A percentile compares a stretch with the other conserved stretches of the same genome.
Evolutionary conservation across 2,797 vertebrate genomes (phyloP).

Genomic region (Sphenodon punctatus): DNA sequence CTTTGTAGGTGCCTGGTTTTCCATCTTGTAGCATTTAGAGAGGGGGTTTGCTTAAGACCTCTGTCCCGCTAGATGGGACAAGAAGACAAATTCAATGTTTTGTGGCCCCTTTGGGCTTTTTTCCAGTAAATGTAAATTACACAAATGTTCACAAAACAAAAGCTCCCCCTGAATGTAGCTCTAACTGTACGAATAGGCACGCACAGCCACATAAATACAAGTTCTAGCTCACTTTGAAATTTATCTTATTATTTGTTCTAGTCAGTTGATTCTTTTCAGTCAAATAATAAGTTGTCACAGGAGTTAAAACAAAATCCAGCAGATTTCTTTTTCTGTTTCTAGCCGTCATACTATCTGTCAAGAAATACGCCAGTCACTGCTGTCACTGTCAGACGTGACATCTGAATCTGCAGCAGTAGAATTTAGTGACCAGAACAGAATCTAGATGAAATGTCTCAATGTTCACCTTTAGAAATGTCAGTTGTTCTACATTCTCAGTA

Average conservation of each 20-base stretch:
- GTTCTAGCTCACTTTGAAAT: neutral
- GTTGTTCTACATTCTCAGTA: neutral
- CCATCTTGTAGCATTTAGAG: neutral
- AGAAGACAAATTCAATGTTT: neutral
- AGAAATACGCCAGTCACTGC: neutral
- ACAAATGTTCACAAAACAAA: neutral
- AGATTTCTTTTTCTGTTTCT: constrained; percentile 3
- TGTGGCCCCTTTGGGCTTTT: neutral
- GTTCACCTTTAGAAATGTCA: neutral
- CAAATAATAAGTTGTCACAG: neutral
- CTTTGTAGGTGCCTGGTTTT: neutral
- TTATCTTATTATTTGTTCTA: neutral
- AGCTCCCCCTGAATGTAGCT: neutral
- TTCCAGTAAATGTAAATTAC: neutral
- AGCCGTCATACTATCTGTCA: neutral
- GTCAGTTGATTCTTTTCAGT: neutral
- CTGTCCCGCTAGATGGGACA: neutral
- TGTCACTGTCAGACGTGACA: neutral
- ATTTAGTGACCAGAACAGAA: neutral
- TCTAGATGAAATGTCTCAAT: neutral
- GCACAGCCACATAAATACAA: neutral
- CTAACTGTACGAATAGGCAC: neutral
- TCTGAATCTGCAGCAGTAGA: neutral
- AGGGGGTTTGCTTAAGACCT: neutral
- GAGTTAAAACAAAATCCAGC: neutral